A percentile compares a stretch with the other conserved stretches of the same genome.
These are phyloP conservation scores for Mus musculus DNA, from an alignment of 2,113 vertebrate genomes.

Conservation along the genomic window DNA sequence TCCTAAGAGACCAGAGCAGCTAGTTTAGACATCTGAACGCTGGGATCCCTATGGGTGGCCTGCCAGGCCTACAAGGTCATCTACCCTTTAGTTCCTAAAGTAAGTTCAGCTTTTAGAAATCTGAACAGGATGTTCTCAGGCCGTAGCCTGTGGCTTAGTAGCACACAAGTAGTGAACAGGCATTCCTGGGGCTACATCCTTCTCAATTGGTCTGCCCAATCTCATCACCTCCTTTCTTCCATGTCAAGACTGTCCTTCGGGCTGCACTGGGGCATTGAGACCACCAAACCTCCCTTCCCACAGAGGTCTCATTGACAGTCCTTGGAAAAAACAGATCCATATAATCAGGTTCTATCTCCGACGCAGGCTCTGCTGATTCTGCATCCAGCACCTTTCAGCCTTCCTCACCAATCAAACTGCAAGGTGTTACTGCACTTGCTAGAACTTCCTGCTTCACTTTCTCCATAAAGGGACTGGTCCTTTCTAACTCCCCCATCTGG, in stretches of 20 bases:
- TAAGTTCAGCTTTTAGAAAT: neutral
- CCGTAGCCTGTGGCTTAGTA: neutral
- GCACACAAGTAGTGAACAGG: neutral
- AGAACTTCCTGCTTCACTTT: conserved; percentile 39
- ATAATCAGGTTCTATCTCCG: neutral
- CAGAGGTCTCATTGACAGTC: neutral
- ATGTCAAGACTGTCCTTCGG: neutral
- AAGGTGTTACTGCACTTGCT: neutral
- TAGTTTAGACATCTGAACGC: neutral
- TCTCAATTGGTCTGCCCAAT: neutral
- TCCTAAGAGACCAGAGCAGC: neutral
- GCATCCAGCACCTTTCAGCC: neutral
- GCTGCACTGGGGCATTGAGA: neutral
- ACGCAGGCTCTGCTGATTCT: neutral
- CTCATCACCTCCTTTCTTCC: neutral
- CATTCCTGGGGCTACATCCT: neutral
- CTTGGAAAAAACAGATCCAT: neutral
- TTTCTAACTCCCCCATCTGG: neutral
- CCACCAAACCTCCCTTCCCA: neutral
- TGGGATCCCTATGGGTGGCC: neutral
- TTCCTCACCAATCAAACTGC: conserved; percentile 6
- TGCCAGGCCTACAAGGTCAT: neutral
- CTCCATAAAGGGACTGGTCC: conserved; percentile 17
- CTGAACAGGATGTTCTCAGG: neutral
- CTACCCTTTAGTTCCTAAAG: neutral